Conservation (phyloP, 2,797 vertebrate species). For the Graptemys geographica region DNA sequence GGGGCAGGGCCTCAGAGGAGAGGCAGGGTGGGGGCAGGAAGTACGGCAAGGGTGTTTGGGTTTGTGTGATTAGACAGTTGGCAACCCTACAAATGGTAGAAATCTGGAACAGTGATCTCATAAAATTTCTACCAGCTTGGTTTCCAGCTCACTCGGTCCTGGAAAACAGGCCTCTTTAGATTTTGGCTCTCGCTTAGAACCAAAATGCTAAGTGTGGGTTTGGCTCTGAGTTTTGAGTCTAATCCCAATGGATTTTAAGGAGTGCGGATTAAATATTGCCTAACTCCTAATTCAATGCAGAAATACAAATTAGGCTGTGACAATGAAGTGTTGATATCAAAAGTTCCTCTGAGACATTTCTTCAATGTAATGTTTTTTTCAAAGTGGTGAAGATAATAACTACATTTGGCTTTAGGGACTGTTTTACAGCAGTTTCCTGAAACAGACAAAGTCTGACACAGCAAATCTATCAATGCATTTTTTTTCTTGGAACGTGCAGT, state of each 20-base stretch:
- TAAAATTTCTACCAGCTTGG: background rate
- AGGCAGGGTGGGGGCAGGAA: too few species aligned
- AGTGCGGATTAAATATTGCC: background rate
- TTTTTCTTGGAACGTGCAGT: conserved; percentile 15
- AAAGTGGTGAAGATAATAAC: background rate
- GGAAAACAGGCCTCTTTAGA: background rate
- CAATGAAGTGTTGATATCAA: background rate
- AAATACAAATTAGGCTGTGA: background rate
- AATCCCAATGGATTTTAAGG: background rate
- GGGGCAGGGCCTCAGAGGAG: too few species aligned
- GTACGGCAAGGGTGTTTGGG: too few species aligned
- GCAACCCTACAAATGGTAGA: background rate
- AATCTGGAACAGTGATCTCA: background rate
- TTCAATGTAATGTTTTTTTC: background rate
- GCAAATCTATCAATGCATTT: background rate
- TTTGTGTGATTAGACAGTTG: too few species aligned
- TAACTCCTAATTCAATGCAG: background rate
- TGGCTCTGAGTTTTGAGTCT: background rate
- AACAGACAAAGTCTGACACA: background rate
- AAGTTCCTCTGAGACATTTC: background rate
- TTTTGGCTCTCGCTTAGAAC: background rate
- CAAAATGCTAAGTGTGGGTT: background rate
- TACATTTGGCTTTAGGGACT: background rate
- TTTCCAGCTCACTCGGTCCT: background rate
- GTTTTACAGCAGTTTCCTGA: background rate